Percentiles rank a stretch among this genome's conserved stretches.
Conservation (phyloP, 2,113 vertebrate genomes). For the Emydocephalus ijimae region DNA sequence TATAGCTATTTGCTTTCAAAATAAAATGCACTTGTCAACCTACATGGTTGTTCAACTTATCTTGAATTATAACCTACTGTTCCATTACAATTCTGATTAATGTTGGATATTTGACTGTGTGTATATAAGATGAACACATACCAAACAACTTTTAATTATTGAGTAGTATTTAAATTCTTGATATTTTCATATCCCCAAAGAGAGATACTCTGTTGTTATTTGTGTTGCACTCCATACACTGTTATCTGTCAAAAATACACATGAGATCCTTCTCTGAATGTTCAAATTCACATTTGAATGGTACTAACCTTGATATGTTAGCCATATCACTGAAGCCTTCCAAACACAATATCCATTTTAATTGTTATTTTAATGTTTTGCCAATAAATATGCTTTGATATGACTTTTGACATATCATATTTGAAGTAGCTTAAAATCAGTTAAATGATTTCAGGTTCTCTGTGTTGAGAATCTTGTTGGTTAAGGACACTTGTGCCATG, state of each 20-base stretch:
- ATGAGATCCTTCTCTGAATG: background rate
- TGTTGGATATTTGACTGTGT: background rate
- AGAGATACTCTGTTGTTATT: background rate
- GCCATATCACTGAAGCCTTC: background rate
- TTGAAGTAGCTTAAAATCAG: background rate
- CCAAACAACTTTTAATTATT: background rate
- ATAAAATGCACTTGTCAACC: background rate
- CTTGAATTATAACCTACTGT: background rate
- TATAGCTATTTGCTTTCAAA: background rate
- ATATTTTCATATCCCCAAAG: background rate
- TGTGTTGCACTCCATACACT: background rate
- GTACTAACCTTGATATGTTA: background rate
- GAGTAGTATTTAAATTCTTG: background rate
- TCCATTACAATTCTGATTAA: background rate
- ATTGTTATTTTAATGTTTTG: background rate
- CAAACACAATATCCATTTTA: background rate
- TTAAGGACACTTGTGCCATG: background rate
- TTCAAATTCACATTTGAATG: background rate
- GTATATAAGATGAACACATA: background rate
- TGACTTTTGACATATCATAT: background rate
- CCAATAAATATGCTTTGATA: background rate
- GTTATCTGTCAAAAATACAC: background rate
- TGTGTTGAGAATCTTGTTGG: background rate
- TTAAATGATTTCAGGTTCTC: background rate
- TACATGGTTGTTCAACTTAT: background rate